Conservation (phyloP, 1,140 invertebrate genomes). For the Polyergus mexicanus region DNA sequence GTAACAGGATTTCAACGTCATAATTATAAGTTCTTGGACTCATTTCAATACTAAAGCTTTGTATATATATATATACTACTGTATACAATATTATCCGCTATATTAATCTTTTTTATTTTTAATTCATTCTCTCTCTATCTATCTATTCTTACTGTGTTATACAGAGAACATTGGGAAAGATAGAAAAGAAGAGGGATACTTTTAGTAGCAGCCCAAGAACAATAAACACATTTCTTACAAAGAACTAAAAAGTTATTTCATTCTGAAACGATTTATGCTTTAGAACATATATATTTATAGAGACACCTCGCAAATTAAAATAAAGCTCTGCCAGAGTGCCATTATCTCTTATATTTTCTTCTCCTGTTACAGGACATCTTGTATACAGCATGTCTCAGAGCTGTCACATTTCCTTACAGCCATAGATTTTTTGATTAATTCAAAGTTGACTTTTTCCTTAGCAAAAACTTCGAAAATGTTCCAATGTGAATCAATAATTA, state of each 20-base stretch:
- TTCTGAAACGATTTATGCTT: slow-evolving; percentile 39
- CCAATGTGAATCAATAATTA: neutral
- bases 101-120: too few species aligned
- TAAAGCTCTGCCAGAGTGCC: slow-evolving; percentile 4
- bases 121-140: too few species aligned
- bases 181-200: neutral
- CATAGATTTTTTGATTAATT: slow-evolving; percentile 32
- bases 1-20: slow-evolving; percentile 40
- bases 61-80: neutral
- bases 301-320: slow-evolving; percentile 8
- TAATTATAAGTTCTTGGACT: neutral
- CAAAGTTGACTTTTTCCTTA: slow-evolving; percentile 36
- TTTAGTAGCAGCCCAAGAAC: slow-evolving; percentile 14
- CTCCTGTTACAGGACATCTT: slow-evolving; percentile 47
- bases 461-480: neutral
- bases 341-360: slow-evolving; percentile 42
- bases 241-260: slow-evolving; percentile 4
- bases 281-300: neutral
- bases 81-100: too few species aligned
- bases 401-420: slow-evolving; percentile 36
- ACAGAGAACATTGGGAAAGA: neutral
- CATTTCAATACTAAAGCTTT: neutral
- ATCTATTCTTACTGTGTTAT: neutral
- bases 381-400: slow-evolving; percentile 45
- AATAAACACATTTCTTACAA: slow-evolving; percentile 16